Evolutionary conservation across 2,797 vertebrate species (phyloP).

Genomic region (Parambassis ranga): DNA sequence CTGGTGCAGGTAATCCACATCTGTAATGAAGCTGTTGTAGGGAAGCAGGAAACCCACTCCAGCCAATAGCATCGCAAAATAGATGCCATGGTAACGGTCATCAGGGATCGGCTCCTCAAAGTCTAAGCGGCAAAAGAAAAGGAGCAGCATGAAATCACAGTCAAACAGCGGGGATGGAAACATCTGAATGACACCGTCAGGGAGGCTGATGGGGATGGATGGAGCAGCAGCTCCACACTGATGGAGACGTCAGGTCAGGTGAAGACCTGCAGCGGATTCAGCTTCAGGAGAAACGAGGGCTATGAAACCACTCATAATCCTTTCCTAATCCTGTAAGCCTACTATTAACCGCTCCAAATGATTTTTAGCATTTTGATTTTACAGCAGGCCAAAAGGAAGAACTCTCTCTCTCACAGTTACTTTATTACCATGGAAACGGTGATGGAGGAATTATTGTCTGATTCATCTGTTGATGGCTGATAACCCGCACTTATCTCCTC

Average conservation of each 20-base stretch:
- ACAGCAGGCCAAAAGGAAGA: neutral
- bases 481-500: neutral
- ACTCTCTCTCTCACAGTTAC: neutral
- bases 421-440: neutral
- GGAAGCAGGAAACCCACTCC: slow-evolving; percentile 97
- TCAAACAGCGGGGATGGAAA: neutral
- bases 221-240: neutral
- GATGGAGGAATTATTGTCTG: neutral
- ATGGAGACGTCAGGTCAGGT: slow-evolving; percentile 2
- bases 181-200: slow-evolving; percentile 8
- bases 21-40: slow-evolving; percentile 98
- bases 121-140: slow-evolving; percentile 59
- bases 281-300: slow-evolving; percentile 16
- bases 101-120: slow-evolving; percentile 87
- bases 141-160: neutral
- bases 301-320: slow-evolving; percentile 37
- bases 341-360: slow-evolving; percentile 16
- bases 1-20: slow-evolving; percentile 95
- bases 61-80: slow-evolving; percentile 96
- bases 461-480: neutral
- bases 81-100: slow-evolving; percentile 95
- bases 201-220: slow-evolving; percentile 26
- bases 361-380: slow-evolving; percentile 19
- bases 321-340: slow-evolving; percentile 37
- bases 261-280: slow-evolving; percentile 4